These are phyloP conservation scores for Pantherophis vulpinus DNA, from an alignment of 2,797 vertebrate genomes.

Conservation along the genomic window DNA sequence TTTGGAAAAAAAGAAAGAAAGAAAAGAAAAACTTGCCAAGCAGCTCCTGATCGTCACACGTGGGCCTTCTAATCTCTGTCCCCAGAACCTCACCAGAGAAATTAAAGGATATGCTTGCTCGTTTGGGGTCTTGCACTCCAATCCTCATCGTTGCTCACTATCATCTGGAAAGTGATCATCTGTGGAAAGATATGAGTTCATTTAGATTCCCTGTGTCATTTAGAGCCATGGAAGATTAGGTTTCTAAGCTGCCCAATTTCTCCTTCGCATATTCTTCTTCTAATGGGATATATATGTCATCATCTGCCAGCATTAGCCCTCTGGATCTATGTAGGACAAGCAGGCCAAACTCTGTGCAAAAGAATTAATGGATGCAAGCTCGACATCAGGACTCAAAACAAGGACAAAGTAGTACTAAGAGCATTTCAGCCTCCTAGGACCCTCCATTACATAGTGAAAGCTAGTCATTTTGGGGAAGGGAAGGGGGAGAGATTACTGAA, in stretches of 20 bases:
- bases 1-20: not conserved
- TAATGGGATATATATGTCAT: not conserved
- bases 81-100: not conserved
- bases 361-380: not conserved
- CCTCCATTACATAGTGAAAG: not conserved
- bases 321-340: not conserved
- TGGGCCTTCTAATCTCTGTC: not conserved
- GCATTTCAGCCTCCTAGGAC: not conserved
- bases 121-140: not conserved
- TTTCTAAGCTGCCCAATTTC: not conserved
- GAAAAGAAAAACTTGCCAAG: not conserved
- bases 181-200: not conserved
- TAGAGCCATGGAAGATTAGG: not conserved
- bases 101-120: not conserved
- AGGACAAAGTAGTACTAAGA: not conserved
- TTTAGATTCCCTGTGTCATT: not conserved
- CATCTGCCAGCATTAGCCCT: not conserved
- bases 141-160: not conserved
- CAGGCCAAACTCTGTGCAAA: not conserved
- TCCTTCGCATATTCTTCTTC: not conserved
- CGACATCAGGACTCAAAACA: not conserved
- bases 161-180: not conserved
- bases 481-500: not conserved
- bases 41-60: not conserved
- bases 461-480: not conserved